phyloP scores from a whole-genome alignment of 2,797 vertebrate genomes.

The Astyanax mexicanus region DNA sequence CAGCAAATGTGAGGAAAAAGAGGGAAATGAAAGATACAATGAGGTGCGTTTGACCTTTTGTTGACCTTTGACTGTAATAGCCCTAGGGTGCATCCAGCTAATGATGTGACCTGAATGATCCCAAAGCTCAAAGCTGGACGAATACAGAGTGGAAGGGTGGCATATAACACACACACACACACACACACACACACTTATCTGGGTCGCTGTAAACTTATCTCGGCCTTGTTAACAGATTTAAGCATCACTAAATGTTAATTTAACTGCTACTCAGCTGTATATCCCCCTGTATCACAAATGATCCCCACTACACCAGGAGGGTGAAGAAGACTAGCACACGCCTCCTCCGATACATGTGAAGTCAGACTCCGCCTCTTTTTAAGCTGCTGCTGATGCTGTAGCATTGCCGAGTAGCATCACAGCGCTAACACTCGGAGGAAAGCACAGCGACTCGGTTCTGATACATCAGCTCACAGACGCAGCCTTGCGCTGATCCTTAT shows the following conservation, averaged over 20 bases:
- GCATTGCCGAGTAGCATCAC: too few relatives aligned
- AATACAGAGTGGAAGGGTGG: neutral
- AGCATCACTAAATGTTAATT: neutral
- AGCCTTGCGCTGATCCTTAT: too few relatives aligned
- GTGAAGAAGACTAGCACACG: too few relatives aligned
- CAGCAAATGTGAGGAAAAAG: slow-evolving; percentile 7
- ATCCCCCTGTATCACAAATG: too few relatives aligned
- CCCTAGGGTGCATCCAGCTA: slow-evolving; percentile 36
- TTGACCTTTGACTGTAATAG: slow-evolving; percentile 41
- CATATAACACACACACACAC: neutral
- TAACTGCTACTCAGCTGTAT: too few relatives aligned
- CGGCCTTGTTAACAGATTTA: neutral
- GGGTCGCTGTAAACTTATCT: neutral
- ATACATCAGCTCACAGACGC: too few relatives aligned
- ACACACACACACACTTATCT: neutral
- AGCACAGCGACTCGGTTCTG: too few relatives aligned
- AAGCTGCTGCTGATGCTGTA: too few relatives aligned
- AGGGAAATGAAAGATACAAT: slow-evolving; percentile 46
- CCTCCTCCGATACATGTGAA: too few relatives aligned
- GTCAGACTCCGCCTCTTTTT: too few relatives aligned
- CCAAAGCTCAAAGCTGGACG: neutral
- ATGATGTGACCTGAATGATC: slow-evolving; percentile 37
- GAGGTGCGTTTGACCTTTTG: slow-evolving; percentile 48
- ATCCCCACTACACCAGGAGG: too few relatives aligned
- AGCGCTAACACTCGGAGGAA: too few relatives aligned